Percentiles rank a stretch among this genome's conserved stretches.
Evolutionary conservation across 2,113 vertebrate species (phyloP).

Genomic region (Macquaria ambigua): DNA sequence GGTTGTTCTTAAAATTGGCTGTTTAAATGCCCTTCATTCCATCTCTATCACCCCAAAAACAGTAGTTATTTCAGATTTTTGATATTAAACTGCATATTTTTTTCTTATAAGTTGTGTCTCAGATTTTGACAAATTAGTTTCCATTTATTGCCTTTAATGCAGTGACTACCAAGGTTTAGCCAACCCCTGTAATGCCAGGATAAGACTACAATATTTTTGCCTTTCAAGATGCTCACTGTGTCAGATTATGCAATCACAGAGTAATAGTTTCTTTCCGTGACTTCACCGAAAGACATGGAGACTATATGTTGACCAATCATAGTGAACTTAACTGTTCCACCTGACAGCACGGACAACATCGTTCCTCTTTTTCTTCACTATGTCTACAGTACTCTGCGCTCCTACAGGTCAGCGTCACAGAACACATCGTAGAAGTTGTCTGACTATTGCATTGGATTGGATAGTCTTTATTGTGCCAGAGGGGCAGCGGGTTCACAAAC

Average conservation of each 20-base stretch:
- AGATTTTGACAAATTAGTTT: constrained; percentile 37
- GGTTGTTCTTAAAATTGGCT: constrained; percentile 85
- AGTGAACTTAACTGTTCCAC: neutral
- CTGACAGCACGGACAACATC: neutral
- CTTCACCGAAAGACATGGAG: no score
- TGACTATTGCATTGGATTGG: neutral
- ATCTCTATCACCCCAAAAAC: constrained; percentile 68
- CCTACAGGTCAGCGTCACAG: neutral
- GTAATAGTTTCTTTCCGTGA: neutral
- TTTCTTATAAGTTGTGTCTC: neutral
- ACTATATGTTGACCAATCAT: no score
- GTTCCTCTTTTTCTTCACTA: no score
- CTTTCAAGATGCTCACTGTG: neutral
- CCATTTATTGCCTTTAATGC: constrained; percentile 55
- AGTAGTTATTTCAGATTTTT: constrained; percentile 63
- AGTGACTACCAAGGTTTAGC: constrained; percentile 24
- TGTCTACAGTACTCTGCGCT: neutral
- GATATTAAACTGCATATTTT: constrained; percentile 25
- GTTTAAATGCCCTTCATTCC: constrained; percentile 67
- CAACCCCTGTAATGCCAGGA: neutral
- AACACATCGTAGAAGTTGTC: neutral
- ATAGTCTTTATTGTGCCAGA: no score
- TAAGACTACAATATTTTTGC: neutral
- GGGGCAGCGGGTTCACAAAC: no score
- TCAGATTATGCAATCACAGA: neutral